Base-by-base conservation (phyloP, 2,113 vertebrate species). In the Xyliphius kryptos region DNA sequence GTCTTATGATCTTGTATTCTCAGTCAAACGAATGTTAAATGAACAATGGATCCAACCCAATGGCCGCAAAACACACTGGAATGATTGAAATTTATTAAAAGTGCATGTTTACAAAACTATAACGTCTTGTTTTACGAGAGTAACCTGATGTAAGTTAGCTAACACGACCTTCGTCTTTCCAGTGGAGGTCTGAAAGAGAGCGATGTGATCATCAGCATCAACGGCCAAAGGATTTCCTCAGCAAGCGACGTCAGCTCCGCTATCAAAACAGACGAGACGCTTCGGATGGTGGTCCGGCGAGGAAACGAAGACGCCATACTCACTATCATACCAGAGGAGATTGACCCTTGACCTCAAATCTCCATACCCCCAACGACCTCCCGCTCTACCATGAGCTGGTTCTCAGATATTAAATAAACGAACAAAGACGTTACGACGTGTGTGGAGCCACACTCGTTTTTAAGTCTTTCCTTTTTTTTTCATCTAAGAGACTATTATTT, bases 171-270 rank as follows among this genome's bases (percentile, higher is more conserved):
- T 15, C 21, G n/a, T 14, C 46, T 26, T 48, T 1, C 1, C 5
- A 98, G 96, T 0, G 94, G 89, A 0, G 95, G 94, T 14, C 87
- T 99, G 77, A 85, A 89, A 82, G 92, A 96, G 74, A 88, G 89
- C 0, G 96, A 99, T 0, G 88, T 99, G 83, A 97, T 98, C 69
- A 97, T 99, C 79, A 97, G 91, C 86, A 98, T 99, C 81, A 97
- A 97, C n/a, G 90, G 93, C 47, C 86, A 97, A 74, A 82, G 71
- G 0, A 87, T 98, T 79, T 80, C 85, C 52, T 93, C 92, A 0
- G 91, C 93, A 80, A 91, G 77, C 21, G 94, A 97, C 7, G 94
- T 99, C 76, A 97, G 92, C n/a, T 81, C 90, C 2, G 85, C 92
- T 66, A 94, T 99, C 59, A 93, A 88, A 79, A 88, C 79, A 67